Evolutionary conservation across 2,113 vertebrate species (phyloP), one percentile per base, ranked within the genome.

Genomic region (Manacus vitellinus): DNA sequence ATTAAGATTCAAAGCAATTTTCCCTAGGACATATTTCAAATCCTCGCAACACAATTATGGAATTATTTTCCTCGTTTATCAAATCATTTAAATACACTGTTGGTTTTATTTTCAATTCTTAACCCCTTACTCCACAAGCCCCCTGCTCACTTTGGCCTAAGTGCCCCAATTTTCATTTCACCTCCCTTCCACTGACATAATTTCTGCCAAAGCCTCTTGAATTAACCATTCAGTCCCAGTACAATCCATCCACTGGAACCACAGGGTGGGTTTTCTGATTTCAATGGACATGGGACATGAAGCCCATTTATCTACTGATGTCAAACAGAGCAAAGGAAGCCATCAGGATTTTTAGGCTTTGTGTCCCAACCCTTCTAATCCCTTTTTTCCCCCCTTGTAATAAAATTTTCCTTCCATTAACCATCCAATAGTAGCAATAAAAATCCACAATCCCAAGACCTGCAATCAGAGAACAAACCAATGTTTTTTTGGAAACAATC

Each of bases 211-310:
- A 89, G 2, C 24, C 28, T 39, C 41, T 51, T 31, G 27, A 68
- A 65, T 21, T 4, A 31, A 35, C 22, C 28, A 1, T 18, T 49
- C 43, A 30, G 19, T 13, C 17, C 65, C 59, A 41, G 41, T 8
- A 28, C 2, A 14, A 77, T 19, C 27, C 51, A 44, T 2, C 7
- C 22, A 4, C n/a, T 28, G 8, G 18, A 33, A 46, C 4, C 46
- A 54, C 0, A 1, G 3, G 1, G 4, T 1, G 3, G 0, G 18
- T 44, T 4, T 52, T 21, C 62, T 0, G 1, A 47, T 62, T 70
- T 68, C 44, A 44, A 0, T 2, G 21, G 46, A 63, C 10, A 14
- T 4, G 14, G 55, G 55, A 39, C 11, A 24, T 6, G 43, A 28
- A 80, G 21, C 10, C 31, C n/a, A 43, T 13, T 7, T 73, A 33